Base-by-base conservation (phyloP, 1,140 invertebrate species). In the Brachionus rubens region DNA sequence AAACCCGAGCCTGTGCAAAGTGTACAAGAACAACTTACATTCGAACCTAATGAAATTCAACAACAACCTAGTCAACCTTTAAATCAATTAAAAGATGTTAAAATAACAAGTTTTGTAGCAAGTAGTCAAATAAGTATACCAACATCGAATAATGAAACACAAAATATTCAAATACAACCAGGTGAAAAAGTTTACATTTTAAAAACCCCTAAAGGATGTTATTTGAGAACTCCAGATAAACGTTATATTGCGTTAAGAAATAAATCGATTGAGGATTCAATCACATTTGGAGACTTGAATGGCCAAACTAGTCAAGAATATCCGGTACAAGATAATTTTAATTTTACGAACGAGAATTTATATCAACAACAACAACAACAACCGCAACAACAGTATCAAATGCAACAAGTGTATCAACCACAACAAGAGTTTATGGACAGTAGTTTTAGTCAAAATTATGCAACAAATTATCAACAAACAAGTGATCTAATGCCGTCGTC, bases 171-270 rank as follows among this genome's bases (percentile, higher is more conserved):
- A 7, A 85, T 97, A 16, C 93, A 93, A 82, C 91, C 92, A 4
- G 94, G 93, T 0, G 92, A 96, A 82, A 89, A 92, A 79, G 92
- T 97, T 0, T 90, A 95, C 87, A 92, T 97, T 2, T 87, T 97
- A 1, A 94, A 94, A 82, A 95, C 92, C 16, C 91, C 92, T 0
- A 95, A 95, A 85, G 94, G 93, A 36, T 94, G 96, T 76, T 96
- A 96, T 83, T 92, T 97, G 89, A 91, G 95, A 78, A 86, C 95
- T 24, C 92, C 93, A 81, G 93, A 92, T 24, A 72, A 72, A 19
- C 43, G 68, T 10, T 72, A 72, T 36, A 72, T 72, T 12, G 68
- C 59, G 7, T 24, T 65, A 14, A 65, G 59, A 24, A 65, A 43
- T 24, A 65, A 65, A 10, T 65, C 59, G 19, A 21, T 65, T n/a